Percentiles rank a stretch among this genome's conserved stretches.
phyloP scores from a whole-genome alignment of 2,113 vertebrate species.

The Sander vitreus region DNA sequence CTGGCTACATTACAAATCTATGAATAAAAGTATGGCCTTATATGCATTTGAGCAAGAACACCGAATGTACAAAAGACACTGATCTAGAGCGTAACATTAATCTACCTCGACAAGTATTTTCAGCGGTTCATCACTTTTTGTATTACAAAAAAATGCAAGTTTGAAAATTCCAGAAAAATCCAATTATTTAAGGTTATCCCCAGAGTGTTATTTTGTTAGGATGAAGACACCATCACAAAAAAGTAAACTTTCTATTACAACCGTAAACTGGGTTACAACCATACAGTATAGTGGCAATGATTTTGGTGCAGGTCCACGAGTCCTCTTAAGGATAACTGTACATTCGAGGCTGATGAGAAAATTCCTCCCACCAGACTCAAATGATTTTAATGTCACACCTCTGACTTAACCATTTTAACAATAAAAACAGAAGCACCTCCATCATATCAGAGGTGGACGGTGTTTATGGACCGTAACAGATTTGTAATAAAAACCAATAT shows the following conservation, averaged over 20 bases:
- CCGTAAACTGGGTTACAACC: not conserved
- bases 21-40: not conserved
- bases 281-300: no score
- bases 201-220: not conserved
- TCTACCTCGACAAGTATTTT: not conserved
- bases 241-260: not conserved
- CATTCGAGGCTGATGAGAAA: not conserved
- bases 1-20: not conserved
- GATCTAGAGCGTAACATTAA: not conserved
- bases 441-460: not conserved
- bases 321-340: not conserved
- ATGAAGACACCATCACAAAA: not conserved
- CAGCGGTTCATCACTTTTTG: not conserved
- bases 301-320: not conserved
- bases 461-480: not conserved
- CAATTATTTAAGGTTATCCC: not conserved
- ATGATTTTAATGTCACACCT: not conserved
- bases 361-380: not conserved
- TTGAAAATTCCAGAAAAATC: not conserved
- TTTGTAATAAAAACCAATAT: slow-evolving; percentile 30
- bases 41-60: not conserved
- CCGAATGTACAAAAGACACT: not conserved
- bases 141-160: not conserved
- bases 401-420: not conserved
- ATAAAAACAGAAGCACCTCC: not conserved